Base-by-base conservation (phyloP, 2,797 vertebrate species). In the Spea hammondii region DNA sequence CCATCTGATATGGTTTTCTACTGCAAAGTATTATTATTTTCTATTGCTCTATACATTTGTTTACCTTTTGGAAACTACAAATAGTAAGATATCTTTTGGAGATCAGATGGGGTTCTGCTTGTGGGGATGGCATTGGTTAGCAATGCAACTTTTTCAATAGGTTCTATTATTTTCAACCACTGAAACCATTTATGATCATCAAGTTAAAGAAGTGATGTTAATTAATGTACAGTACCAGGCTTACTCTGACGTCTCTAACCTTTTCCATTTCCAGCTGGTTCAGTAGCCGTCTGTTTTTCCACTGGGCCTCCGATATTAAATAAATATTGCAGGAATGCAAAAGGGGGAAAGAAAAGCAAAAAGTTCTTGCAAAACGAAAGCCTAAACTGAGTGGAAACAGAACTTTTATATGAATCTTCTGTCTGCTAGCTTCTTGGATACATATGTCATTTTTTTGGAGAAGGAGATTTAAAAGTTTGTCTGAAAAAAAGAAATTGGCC, bases 281-380 rank as follows among this genome's bases (percentile, higher is more conserved):
- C 78, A 83, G 80, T 86, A 86, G 78, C 71, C 88, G 80, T 88
- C 86, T 87, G 82, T 83, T 84, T 82, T 91, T 91, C 32, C 89
- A 91, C 87, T 88, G 71, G 87, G 85, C 83, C 85, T 89, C 83
- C 89, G 87, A 88, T 91, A 91, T 91, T 89, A 90, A 91, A 91
- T 74, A 79, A 87, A 87, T 78, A 84, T 86, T 91, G 88, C 87
- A 90, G 90, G 90, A 92, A 91, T 90, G 90, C 83, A 88, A 83
- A 87, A 77, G 66, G 17, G 88, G 86, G 88, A 89, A 89, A 86
- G 82, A 79, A 88, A 48, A 90, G 88, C 86, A 90, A 89, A 81
- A 88, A 90, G 88, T 74, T 78, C 89, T 89, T 91, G 85, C 87
- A 87, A 88, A 90, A 87, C 87, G 83, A 87, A 90, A 86, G 81